Evolutionary conservation across 2,888 invertebrate genomes (phyloP).

Genomic region (Drosophila mayaguana): DNA sequence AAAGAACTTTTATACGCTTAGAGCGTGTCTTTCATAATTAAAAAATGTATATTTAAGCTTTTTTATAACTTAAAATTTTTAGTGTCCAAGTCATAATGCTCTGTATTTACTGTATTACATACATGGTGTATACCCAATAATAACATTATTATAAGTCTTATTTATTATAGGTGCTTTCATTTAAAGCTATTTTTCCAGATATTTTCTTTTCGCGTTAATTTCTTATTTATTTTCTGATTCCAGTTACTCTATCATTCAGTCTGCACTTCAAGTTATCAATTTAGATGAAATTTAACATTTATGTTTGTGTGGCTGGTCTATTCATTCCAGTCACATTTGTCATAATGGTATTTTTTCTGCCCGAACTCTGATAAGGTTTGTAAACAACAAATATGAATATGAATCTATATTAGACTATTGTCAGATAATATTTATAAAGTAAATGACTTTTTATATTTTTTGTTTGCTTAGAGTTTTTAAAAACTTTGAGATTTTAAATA

Average conservation of each 20-base stretch:
- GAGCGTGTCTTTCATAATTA: too few relatives aligned
- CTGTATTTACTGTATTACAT: too few relatives aligned
- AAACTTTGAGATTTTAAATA: neutral
- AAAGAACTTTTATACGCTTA: too few relatives aligned
- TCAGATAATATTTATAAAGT: neutral
- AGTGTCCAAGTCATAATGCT: too few relatives aligned
- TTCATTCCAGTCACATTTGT: conserved; percentile 39
- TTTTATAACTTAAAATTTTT: too few relatives aligned
- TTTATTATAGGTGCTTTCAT: neutral
- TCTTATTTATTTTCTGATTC: conserved; percentile 16
- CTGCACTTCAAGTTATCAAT: conserved; percentile 49
- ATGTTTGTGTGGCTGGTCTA: neutral
- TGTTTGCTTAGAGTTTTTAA: neutral
- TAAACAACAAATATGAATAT: conserved; percentile 21
- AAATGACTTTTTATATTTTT: neutral
- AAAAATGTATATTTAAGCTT: too few relatives aligned
- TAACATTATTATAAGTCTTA: neutral
- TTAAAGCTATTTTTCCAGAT: neutral
- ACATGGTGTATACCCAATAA: too few relatives aligned
- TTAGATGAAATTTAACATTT: conserved; percentile 20
- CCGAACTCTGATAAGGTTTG: conserved; percentile 32
- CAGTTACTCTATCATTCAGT: conserved; percentile 9
- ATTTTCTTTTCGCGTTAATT: conserved; percentile 8
- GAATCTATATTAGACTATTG: neutral
- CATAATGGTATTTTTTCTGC: conserved; percentile 11